Evolutionary conservation across 2,113 vertebrate species (phyloP).

Genomic region (Butorides virescens): DNA sequence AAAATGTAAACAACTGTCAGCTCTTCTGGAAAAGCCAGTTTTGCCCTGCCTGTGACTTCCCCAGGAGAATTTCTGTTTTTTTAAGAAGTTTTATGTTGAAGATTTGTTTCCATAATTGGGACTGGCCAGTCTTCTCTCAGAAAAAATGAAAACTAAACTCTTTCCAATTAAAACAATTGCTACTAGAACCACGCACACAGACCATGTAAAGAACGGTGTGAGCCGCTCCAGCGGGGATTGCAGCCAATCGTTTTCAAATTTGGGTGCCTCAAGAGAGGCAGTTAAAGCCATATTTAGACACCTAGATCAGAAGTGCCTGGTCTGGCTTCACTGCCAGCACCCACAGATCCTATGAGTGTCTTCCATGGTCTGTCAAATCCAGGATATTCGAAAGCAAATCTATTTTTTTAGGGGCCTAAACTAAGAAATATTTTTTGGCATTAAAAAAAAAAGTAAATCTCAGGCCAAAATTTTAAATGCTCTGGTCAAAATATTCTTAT

Average conservation of each 20-base stretch:
- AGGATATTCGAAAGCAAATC: not conserved
- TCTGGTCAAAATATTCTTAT: not conserved
- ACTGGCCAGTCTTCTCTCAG: constrained; percentile 66
- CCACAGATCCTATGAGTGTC: not conserved
- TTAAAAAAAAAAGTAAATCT: not conserved
- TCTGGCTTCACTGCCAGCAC: constrained; percentile 21
- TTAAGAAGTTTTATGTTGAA: constrained; percentile 43
- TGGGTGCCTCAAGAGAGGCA: not conserved
- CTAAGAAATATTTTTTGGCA: not conserved
- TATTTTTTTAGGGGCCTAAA: not conserved
- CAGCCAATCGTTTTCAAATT: constrained; percentile 9
- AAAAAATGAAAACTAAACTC: constrained; percentile 63
- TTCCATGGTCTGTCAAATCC: not conserved
- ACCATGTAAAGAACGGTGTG: not conserved
- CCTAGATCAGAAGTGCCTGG: not conserved
- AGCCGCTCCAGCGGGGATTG: not conserved
- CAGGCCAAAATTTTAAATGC: not conserved
- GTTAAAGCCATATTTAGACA: constrained; percentile 40
- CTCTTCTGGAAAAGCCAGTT: constrained; percentile 66
- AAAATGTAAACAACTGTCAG: constrained; percentile 72
- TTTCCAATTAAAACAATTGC: constrained; percentile 66
- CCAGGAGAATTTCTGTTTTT: constrained; percentile 60
- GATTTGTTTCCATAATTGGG: constrained; percentile 73
- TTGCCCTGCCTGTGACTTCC: constrained; percentile 61
- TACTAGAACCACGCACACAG: constrained; percentile 58